Evolutionary conservation across 2,113 vertebrate species (phyloP).

Genomic region (Charina bottae): DNA sequence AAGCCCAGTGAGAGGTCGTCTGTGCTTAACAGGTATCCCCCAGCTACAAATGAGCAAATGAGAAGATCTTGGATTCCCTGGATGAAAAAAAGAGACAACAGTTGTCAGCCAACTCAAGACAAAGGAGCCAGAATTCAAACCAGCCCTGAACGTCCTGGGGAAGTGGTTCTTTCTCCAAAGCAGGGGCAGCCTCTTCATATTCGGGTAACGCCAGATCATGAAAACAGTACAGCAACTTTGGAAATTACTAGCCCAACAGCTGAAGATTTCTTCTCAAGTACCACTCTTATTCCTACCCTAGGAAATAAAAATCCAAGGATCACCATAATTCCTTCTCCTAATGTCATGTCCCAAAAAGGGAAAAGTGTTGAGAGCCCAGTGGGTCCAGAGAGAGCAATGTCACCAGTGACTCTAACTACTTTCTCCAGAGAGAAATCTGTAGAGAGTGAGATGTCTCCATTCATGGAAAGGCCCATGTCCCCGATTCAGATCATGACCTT

Average conservation of each 20-base stretch:
- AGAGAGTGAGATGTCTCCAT: constrained; percentile 70
- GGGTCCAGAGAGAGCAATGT: constrained; percentile 80
- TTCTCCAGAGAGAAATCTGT: constrained; percentile 86
- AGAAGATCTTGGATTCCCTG: constrained; percentile 90
- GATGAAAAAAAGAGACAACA: constrained; percentile 87
- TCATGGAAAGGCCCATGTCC: constrained; percentile 75
- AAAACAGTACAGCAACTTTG: constrained; percentile 89
- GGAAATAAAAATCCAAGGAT: constrained; percentile 92
- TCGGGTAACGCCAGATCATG: constrained; percentile 89
- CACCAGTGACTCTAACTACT: constrained; percentile 92
- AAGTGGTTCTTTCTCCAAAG: constrained; percentile 83
- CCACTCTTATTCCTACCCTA: constrained; percentile 92
- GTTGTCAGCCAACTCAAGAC: constrained; percentile 70
- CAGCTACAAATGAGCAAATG: constrained; percentile 81
- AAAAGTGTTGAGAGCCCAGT: constrained; percentile 67
- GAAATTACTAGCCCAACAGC: constrained; percentile 92
- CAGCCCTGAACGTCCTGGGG: constrained; percentile 65
- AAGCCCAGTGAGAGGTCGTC: constrained; percentile 81
- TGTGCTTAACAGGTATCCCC: constrained; percentile 89
- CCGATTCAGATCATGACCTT: constrained; percentile 93
- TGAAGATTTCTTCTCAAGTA: constrained; percentile 93
- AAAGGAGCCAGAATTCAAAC: constrained; percentile 73
- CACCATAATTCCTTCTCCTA: constrained; percentile 90
- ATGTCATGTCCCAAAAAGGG: constrained; percentile 73
- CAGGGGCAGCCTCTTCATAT: constrained; percentile 92